Evolutionary conservation across 2,888 invertebrate genomes (phyloP).

Genomic region (Leptura quadrifasciata): DNA sequence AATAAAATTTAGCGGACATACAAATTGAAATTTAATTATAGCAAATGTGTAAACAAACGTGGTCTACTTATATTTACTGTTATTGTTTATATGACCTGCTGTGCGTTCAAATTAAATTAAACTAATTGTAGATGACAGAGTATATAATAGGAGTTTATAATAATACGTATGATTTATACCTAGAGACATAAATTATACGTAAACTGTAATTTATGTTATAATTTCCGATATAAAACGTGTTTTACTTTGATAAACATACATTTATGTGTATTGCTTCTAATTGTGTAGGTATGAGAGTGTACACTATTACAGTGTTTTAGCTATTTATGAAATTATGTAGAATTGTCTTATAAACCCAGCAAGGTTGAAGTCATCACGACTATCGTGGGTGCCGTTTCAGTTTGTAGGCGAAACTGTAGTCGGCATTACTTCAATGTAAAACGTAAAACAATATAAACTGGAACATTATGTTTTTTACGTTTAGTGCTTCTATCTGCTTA

Average conservation of each 20-base stretch:
- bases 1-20: no score
- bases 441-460: constrained; percentile 38
- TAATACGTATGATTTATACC: constrained; percentile 4
- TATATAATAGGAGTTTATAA: not conserved
- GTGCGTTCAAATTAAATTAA: not conserved
- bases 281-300: constrained; percentile 26
- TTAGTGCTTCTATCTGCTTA: constrained; percentile 26
- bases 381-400: constrained; percentile 54
- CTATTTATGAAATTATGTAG: constrained; percentile 47
- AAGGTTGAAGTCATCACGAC: constrained; percentile 58
- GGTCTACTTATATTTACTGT: not conserved
- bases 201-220: constrained; percentile 18
- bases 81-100: not conserved
- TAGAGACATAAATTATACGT: not conserved
- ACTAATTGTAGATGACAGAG: constrained; percentile 14
- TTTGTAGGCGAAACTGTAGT: constrained; percentile 52
- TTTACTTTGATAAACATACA: constrained; percentile 27
- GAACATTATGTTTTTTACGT: constrained; percentile 30
- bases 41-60: no score
- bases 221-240: constrained; percentile 15
- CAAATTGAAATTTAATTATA: no score
- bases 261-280: constrained; percentile 25
- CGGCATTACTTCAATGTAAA: constrained; percentile 43
- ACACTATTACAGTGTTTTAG: constrained; percentile 22
- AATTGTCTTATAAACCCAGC: constrained; percentile 48